Base-by-base conservation (phyloP, 2,797 vertebrate species). In the Huso huso region DNA sequence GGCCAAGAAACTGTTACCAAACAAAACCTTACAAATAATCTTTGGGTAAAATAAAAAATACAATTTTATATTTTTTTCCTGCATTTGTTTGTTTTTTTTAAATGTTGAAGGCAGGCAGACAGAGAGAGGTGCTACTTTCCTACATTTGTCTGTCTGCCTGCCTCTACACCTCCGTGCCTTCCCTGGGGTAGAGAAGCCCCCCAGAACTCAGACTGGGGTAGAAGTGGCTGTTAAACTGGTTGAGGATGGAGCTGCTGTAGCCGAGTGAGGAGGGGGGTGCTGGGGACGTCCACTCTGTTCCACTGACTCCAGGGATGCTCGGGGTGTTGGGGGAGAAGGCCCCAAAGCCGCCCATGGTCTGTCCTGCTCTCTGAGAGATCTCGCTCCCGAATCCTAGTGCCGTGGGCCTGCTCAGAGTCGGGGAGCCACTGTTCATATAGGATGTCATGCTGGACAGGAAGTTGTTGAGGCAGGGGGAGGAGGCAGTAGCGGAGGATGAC, bases 111-210 rank as follows among this genome's bases (percentile, higher is more conserved):
- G 23, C 23, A 37, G 23, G 23, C 23, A 37, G 23, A 37, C 2
- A 37, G 23, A 37, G 23, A 37, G 23, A 37, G 23, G 23, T 37
- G 23, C 23, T 37, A 37, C 23, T 37, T 37, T 62, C 18, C 51
- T 57, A 23, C 13, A 49, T 51, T 64, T 60, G 55, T 7, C 65
- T 62, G 23, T 63, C 55, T 77, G 70, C 71, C 64, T 49, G 49
- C 4, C 2, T 55, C 86, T 89, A 99, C 78, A 97, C 92, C 71
- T 98, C 95, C 12, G 95, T 95, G 66, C 94, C 95, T 73, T 99
- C 96, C 61, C 94, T 89, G 65, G 94, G 81, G 72, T 95, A 98
- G 15, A 94, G 82, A 53, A 88, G 77, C 64, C 86, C 89, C 62
- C 89, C 88, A 0, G 93, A 85, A 75, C 87, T 81, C 78, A 96